Percentiles rank a stretch among this genome's conserved stretches.
phyloP scores from a whole-genome alignment of 2,113 vertebrate genomes.

The Tupaia tana region DNA sequence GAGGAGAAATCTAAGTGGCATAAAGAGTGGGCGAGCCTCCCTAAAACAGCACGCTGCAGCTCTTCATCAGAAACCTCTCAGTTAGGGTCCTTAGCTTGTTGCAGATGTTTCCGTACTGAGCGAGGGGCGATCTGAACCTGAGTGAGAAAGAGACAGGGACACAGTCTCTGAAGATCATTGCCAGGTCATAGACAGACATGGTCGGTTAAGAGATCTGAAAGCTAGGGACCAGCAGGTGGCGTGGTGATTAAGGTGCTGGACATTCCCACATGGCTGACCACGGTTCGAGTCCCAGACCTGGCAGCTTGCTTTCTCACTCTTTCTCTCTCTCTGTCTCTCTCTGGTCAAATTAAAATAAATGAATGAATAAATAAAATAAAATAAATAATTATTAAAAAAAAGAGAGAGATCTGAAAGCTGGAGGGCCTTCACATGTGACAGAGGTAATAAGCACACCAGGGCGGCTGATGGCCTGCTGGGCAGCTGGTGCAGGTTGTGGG shows the following conservation, averaged over 20 bases:
- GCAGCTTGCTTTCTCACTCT: no score
- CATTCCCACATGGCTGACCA: no score
- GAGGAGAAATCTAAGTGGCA: neutral
- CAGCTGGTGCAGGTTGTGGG: neutral
- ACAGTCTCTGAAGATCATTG: neutral
- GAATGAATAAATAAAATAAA: no score
- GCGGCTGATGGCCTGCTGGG: fast-evolving
- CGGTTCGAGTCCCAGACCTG: no score
- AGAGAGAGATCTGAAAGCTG: neutral
- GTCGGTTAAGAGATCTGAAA: neutral
- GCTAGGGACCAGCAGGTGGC: no score
- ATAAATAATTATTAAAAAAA: no score
- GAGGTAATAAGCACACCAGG: neutral
- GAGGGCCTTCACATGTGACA: neutral
- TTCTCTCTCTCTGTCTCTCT: no score
- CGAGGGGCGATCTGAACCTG: neutral
- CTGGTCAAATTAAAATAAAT: no score
- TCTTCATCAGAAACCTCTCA: neutral
- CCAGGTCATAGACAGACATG: neutral
- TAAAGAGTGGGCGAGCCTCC: neutral
- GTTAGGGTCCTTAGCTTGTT: neutral
- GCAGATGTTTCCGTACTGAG: neutral
- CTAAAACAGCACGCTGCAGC: neutral
- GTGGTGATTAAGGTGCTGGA: no score
- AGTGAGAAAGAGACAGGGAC: neutral